Percentiles rank a stretch among this genome's conserved stretches.
phyloP scores from a whole-genome alignment of 2,888 invertebrate genomes.

The Hypselothyrea guttata region DNA sequence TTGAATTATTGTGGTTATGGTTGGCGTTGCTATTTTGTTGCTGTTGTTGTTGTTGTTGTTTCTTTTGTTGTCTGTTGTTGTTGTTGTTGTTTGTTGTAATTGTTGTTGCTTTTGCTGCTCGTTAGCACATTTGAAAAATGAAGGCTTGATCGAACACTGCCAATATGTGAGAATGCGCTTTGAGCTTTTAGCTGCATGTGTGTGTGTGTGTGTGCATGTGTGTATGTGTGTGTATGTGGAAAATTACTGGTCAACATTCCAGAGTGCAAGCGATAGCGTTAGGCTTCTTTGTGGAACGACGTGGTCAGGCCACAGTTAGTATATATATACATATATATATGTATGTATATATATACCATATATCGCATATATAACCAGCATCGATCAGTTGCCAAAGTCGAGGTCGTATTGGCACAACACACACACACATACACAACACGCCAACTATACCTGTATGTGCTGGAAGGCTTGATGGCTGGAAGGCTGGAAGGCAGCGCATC shows the following conservation, averaged over 20 bases:
- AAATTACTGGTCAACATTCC: slow-evolving; percentile 55
- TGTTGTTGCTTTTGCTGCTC: slow-evolving; percentile 10
- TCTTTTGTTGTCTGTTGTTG: slow-evolving; percentile 5
- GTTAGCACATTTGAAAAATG: slow-evolving; percentile 15
- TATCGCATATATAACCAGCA: slow-evolving; percentile 25
- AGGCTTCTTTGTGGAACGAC: slow-evolving; percentile 29
- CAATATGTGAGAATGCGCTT: slow-evolving; percentile 18
- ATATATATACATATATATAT: slow-evolving; percentile 1
- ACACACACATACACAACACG: slow-evolving; percentile 1
- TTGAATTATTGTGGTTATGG: too few species aligned
- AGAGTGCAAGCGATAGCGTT: slow-evolving; percentile 42
- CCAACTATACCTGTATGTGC: background rate
- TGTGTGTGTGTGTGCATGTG: slow-evolving; percentile 15
- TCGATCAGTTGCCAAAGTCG: slow-evolving; percentile 63
- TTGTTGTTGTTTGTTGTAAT: background rate
- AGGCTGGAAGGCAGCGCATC: background rate
- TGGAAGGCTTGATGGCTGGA: background rate
- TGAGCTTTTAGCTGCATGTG: slow-evolving; percentile 2
- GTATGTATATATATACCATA: background rate
- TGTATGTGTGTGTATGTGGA: slow-evolving; percentile 40
- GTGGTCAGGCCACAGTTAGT: slow-evolving; percentile 14
- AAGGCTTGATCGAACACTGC: slow-evolving; percentile 28
- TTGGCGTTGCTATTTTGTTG: too few species aligned
- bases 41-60: slow-evolving; percentile 18
- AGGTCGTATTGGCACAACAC: slow-evolving; percentile 39